Base-by-base conservation (phyloP, 2,888 invertebrate species). In the Neocrepidodera transversa region DNA sequence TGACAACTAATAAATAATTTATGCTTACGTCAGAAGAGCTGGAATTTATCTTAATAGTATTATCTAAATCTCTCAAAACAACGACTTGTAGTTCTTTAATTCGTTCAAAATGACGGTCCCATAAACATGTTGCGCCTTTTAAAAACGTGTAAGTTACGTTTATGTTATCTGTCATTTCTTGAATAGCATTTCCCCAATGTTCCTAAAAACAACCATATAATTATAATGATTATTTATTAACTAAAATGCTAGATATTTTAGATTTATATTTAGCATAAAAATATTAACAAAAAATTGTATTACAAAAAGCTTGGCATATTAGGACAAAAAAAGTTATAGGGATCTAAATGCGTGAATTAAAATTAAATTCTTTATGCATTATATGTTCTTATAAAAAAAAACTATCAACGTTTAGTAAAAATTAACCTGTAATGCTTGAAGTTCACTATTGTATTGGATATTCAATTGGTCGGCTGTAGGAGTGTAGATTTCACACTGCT, bases 71-170 rank as follows among this genome's bases (percentile, higher is more conserved):
- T 42, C 68, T 54, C 7, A 71, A 38, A 4, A 73, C 64, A 10
- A 74, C 20, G 1, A 23, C 20, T 49, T 72, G 66, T 7, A 69
- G 52, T 28, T 70, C 69, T 40, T 69, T 53, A 0, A 69, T 51
- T 52, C 77, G 63, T 3, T 62, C 32, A 50, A 73, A 74, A 57
- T 77, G 74, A 3, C 52, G 60, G 53, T 75, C 72, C 72, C 74
- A 77, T 14, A 76, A 59, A 13, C 54, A 60, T 1, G 71, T 58
- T 1, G 69, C 66, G 5, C 56, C 57, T 6, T 62, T 64, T n/a
- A 76, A 55, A 56, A 72, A 75, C 4, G 5, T 50, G 40, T 65
- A 68, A 10, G 68, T 70, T 13, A 64, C 59, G 13, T 69, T 62
- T 0, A 73, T 50, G 20, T 64, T 66, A 1, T 62, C 49, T 23